These are phyloP conservation scores for Cavia porcellus DNA, from an alignment of 2,113 vertebrate genomes.

Conservation along the genomic window DNA sequence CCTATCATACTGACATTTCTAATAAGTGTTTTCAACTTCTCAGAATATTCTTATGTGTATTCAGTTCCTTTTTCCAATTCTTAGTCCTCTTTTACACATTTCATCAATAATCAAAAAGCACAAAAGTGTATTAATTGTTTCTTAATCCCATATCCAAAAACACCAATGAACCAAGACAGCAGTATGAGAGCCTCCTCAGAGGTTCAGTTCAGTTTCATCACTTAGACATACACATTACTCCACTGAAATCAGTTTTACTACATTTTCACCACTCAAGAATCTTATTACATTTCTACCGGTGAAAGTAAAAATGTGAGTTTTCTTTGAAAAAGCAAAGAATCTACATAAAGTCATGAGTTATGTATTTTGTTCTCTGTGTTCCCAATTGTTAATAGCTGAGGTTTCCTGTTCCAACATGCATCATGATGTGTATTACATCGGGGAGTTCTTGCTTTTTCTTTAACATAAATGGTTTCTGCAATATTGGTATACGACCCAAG, in stretches of 20 bases:
- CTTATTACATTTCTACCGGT: neutral
- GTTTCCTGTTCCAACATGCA: slow-evolving; percentile 6
- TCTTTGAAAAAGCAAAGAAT: slow-evolving; percentile 45
- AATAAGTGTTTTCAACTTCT: neutral
- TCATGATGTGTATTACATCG: neutral
- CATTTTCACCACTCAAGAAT: neutral
- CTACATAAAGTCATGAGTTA: slow-evolving; percentile 18
- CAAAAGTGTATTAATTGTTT: neutral
- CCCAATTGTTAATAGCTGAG: neutral
- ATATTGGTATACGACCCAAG: neutral
- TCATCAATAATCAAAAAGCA: neutral
- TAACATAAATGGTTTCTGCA: neutral
- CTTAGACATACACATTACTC: neutral
- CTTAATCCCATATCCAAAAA: neutral
- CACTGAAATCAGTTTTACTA: neutral
- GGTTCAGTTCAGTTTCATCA: neutral
- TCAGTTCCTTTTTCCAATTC: neutral
- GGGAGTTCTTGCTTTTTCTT: slow-evolving; percentile 42
- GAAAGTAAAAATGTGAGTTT: neutral
- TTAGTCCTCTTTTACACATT: neutral
- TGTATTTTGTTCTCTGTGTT: neutral
- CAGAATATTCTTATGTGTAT: neutral
- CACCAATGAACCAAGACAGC: neutral
- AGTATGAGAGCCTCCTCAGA: neutral
- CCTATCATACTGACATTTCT: neutral